Conservation (phyloP, 2,888 invertebrate species). For the Plebejus argus region DNA sequence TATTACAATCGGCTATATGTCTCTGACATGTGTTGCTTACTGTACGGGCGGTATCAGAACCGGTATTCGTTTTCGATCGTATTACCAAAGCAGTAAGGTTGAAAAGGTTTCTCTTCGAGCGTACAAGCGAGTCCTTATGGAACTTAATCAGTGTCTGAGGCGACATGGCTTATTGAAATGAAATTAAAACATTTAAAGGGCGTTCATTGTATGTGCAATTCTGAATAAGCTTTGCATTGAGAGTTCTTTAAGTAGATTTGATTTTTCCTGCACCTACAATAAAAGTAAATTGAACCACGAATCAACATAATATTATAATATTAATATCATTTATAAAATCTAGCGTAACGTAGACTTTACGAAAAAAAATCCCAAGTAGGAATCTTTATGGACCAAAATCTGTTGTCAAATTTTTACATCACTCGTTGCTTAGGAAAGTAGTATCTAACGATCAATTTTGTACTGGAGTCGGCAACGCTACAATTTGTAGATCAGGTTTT, state of each 20-base stretch:
- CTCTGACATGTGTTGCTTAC: constrained; percentile 27
- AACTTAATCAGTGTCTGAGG: constrained; percentile 71
- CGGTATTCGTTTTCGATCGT: not conserved
- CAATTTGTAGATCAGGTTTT: not conserved
- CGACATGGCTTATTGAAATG: constrained; percentile 75
- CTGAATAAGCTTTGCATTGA: constrained; percentile 42
- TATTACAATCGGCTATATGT: constrained; percentile 25
- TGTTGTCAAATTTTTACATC: not conserved
- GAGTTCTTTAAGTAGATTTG: constrained; percentile 3
- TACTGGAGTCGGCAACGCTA: not conserved
- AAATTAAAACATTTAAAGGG: constrained; percentile 67
- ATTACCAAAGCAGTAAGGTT: not conserved
- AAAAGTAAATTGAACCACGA: not conserved
- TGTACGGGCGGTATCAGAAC: constrained; percentile 1
- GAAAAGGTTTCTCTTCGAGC: not conserved
- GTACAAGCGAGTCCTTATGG: constrained; percentile 57
- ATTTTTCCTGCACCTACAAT: not conserved
- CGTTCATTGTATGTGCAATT: constrained; percentile 52
- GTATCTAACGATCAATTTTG: not conserved
- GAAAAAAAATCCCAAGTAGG: not conserved
- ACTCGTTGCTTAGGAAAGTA: not conserved
- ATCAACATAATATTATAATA: too few species aligned
- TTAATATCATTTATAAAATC: not conserved
- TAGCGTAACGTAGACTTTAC: not conserved
- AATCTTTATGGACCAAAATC: too few species aligned